Evolutionary conservation across 2,888 invertebrate species (phyloP).

Genomic region (Therioaphis trifolii): DNA sequence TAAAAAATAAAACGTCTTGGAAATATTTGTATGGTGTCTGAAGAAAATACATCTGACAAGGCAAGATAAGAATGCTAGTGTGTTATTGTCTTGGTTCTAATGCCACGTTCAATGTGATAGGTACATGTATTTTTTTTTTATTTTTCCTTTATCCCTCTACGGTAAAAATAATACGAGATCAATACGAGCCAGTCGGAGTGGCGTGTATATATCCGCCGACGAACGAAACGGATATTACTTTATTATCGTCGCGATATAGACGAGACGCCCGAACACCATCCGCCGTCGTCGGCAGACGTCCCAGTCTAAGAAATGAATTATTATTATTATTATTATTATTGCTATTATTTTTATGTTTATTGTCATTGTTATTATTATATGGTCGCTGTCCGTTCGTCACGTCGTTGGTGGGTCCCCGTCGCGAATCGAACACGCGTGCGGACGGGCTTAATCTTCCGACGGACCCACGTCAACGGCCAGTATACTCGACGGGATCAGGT

Average conservation of each 20-base stretch:
- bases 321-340: too few species aligned
- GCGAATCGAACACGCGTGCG: not conserved
- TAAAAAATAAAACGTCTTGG: too few species aligned
- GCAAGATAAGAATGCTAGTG: not conserved
- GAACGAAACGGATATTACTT: not conserved
- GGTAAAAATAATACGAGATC: too few species aligned
- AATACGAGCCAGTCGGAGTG: too few species aligned
- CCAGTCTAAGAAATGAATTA: too few species aligned
- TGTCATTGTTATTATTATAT: too few species aligned
- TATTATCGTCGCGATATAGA: too few species aligned
- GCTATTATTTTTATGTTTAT: too few species aligned
- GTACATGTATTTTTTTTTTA: too few species aligned
- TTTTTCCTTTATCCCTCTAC: too few species aligned
- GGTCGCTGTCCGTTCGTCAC: not conserved
- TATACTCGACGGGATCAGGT: not conserved
- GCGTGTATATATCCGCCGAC: not conserved
- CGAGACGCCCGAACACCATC: too few species aligned
- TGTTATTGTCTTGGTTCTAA: slow-evolving; percentile 27
- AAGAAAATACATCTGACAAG: not conserved
- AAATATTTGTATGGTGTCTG: not conserved
- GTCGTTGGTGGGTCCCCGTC: not conserved
- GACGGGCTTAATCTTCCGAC: slow-evolving; percentile 2
- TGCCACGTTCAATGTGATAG: not conserved
- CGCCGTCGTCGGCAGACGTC: too few species aligned
- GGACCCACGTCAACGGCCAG: not conserved